Conservation (phyloP, 2,113 vertebrate genomes). For the Plecturocebus donacophilus region DNA sequence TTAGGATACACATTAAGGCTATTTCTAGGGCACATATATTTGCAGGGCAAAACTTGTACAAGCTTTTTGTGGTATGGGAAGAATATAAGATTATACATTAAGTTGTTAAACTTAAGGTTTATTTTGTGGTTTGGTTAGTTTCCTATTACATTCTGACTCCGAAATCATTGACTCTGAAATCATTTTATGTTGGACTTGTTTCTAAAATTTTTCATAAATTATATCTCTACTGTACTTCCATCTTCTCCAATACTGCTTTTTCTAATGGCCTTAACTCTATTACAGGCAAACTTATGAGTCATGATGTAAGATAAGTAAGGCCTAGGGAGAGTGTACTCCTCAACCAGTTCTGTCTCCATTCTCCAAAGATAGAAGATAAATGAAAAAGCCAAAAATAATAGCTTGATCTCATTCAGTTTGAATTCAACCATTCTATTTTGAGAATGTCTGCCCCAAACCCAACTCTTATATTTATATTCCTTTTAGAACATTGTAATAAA, state of each 20-base stretch:
- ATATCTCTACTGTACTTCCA: neutral
- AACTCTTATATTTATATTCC: conserved; percentile 1
- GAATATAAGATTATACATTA: conserved; percentile 1
- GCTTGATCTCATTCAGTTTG: conserved; percentile 40
- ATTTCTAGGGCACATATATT: neutral
- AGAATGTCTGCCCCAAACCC: conserved; percentile 27
- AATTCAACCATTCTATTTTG: conserved; percentile 53
- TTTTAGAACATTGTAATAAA: conserved; percentile 1
- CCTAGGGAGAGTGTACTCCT: neutral
- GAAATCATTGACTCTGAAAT: neutral
- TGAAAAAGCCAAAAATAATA: conserved; percentile 49
- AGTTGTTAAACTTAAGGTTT: conserved; percentile 17
- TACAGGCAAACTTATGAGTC: neutral
- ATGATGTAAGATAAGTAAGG: neutral
- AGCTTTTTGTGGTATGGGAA: neutral
- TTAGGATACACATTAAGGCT: neutral
- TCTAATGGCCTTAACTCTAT: conserved; percentile 20
- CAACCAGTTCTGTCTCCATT: neutral
- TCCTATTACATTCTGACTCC: neutral
- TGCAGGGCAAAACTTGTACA: neutral
- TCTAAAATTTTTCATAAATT: conserved; percentile 15
- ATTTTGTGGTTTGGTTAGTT: neutral
- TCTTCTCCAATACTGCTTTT: neutral
- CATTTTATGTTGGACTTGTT: conserved; percentile 14
- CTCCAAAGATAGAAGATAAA: conserved; percentile 44